Evolutionary conservation across 2,113 vertebrate species (phyloP).

Genomic region (Neotoma lepida): DNA sequence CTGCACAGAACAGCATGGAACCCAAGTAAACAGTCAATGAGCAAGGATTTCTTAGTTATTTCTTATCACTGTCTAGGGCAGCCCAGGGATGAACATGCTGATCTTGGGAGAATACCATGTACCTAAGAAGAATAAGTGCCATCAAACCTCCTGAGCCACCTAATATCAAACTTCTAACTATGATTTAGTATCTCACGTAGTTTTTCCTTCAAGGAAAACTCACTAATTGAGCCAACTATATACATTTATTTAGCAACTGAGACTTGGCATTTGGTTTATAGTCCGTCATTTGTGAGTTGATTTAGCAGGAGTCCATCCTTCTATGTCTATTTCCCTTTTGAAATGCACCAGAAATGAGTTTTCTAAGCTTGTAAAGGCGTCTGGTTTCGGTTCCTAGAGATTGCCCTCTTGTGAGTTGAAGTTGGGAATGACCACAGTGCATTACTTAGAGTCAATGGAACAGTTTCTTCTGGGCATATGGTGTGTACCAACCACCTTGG

Average conservation of each 20-base stretch:
- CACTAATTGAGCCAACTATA: not conserved
- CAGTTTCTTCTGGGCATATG: not conserved
- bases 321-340: not conserved
- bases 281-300: not conserved
- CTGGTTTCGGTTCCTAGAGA: not conserved
- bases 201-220: conserved; percentile 32
- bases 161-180: not conserved
- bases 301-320: not conserved
- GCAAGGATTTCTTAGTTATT: not conserved
- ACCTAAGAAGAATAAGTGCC: not conserved
- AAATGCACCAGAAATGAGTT: not conserved
- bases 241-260: not conserved
- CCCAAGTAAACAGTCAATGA: conserved; percentile 7
- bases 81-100: not conserved
- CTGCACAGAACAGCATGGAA: not conserved
- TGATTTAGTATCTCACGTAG: not conserved
- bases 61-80: not conserved
- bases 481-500: not conserved
- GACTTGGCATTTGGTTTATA: not conserved
- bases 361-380: not conserved
- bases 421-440: not conserved
- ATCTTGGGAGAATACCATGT: not conserved
- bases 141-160: not conserved
- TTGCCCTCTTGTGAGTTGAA: not conserved
- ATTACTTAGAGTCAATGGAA: not conserved